These are phyloP conservation scores for Colletes gigas DNA, from an alignment of 1,140 invertebrate genomes.

Conservation along the genomic window DNA sequence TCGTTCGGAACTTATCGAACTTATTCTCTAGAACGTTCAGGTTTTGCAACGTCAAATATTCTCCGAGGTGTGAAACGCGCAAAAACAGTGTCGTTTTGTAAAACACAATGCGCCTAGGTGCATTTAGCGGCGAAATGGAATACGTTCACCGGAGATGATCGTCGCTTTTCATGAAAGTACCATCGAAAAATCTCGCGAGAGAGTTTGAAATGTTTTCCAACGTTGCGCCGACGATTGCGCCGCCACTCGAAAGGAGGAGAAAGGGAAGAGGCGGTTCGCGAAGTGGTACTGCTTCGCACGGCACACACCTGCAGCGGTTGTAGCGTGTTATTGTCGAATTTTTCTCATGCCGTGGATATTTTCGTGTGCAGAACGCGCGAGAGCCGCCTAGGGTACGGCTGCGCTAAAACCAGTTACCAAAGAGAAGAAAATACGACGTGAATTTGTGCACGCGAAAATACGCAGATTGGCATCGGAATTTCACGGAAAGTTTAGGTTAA, in stretches of 20 bases:
- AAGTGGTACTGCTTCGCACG: constrained; percentile 60
- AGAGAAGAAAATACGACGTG: background rate
- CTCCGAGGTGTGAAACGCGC: background rate
- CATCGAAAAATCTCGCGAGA: background rate
- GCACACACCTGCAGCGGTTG: constrained; percentile 49
- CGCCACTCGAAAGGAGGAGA: background rate
- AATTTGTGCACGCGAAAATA: background rate
- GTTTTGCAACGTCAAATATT: background rate
- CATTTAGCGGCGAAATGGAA: background rate
- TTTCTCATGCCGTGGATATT: constrained; percentile 57
- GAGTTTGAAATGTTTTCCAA: constrained; percentile 30
- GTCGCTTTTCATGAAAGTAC: constrained; percentile 3
- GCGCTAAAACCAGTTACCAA: constrained; percentile 5
- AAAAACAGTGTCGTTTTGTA: background rate
- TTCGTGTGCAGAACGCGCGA: constrained; percentile 9
- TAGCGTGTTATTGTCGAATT: constrained; percentile 59
- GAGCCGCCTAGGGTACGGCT: background rate
- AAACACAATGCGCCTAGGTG: background rate
- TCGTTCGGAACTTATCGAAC: background rate
- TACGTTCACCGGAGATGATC: background rate
- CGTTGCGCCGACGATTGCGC: constrained; percentile 13
- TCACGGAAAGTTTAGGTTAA: background rate
- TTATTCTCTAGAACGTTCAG: background rate
- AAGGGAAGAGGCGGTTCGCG: constrained; percentile 46
- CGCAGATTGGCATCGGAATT: background rate